Evolutionary conservation across 2,797 vertebrate species (phyloP).

Genomic region (Hyperoplus lanceolatus): DNA sequence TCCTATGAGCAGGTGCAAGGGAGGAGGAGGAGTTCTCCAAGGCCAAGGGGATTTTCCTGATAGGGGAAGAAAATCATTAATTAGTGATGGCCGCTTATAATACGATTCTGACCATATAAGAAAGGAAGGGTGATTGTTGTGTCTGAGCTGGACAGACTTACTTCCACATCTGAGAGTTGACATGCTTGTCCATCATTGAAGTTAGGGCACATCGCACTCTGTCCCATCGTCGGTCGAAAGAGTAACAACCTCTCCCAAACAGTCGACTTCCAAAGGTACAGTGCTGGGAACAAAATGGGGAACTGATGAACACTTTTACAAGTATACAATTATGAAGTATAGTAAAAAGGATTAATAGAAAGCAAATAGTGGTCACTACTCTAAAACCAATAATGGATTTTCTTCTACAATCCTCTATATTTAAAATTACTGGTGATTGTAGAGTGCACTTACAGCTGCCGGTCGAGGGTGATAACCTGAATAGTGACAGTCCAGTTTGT

Average conservation of each 20-base stretch:
- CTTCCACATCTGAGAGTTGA: constrained; percentile 99
- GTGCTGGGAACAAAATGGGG: constrained; percentile 85
- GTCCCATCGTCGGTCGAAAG: constrained; percentile 97
- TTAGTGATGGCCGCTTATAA: constrained; percentile 1
- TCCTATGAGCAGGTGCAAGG: constrained; percentile 88
- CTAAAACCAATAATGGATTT: not conserved
- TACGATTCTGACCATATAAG: not conserved
- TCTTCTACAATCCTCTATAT: not conserved
- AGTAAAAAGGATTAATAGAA: not conserved
- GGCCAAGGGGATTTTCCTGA: constrained; percentile 96
- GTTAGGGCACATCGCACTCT: constrained; percentile 93
- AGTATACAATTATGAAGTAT: not conserved
- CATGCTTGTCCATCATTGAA: constrained; percentile 97
- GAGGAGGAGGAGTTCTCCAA: constrained; percentile 90
- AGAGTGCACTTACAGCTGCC: constrained; percentile 91
- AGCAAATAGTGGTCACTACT: not conserved
- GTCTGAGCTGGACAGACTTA: constrained; percentile 80
- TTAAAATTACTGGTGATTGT: not conserved
- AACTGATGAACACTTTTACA: not conserved
- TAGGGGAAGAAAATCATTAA: constrained; percentile 5
- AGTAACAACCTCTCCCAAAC: constrained; percentile 94
- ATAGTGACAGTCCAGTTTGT: constrained; percentile 99
- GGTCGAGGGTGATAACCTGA: constrained; percentile 99
- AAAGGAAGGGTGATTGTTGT: not conserved
- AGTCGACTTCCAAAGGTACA: constrained; percentile 98